A percentile compares a stretch with the other conserved stretches of the same genome.
These are phyloP conservation scores for Drosophila parabipectinata DNA, from an alignment of 1,140 invertebrate genomes.

Conservation along the genomic window DNA sequence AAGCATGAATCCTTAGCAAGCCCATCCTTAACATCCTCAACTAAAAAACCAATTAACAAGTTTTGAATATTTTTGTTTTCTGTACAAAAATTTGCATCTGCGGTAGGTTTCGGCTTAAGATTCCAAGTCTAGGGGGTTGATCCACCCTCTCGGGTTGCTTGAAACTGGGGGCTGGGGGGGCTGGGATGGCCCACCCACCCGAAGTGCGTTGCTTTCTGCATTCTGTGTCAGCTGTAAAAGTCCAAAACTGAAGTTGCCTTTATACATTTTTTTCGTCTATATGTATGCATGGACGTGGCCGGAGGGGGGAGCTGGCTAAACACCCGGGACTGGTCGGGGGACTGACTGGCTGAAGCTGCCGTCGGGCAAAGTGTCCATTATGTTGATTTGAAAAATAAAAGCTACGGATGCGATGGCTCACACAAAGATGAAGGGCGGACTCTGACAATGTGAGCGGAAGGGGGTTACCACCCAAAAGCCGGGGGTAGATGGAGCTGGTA, in stretches of 20 bases:
- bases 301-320: constrained; percentile 17
- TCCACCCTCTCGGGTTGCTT: constrained; percentile 22
- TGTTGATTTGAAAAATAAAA: constrained; percentile 82
- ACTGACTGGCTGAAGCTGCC: constrained; percentile 34
- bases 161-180: constrained; percentile 4
- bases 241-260: constrained; percentile 73
- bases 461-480: background rate
- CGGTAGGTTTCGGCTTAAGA: constrained; percentile 68
- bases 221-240: constrained; percentile 76
- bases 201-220: constrained; percentile 67
- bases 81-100: constrained; percentile 59
- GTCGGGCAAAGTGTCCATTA: constrained; percentile 78
- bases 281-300: constrained; percentile 47
- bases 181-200: constrained; percentile 37
- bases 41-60: background rate
- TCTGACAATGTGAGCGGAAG: constrained; percentile 1
- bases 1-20: no score
- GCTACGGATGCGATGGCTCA: constrained; percentile 61
- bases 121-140: constrained; percentile 6
- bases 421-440: constrained; percentile 48
- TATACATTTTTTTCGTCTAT: constrained; percentile 57
- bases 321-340: background rate
- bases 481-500: constrained; percentile 7
- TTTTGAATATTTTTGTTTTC: background rate
- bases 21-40: no score